Conservation (phyloP, 2,888 invertebrate genomes). For the Callimorpha dominula region DNA sequence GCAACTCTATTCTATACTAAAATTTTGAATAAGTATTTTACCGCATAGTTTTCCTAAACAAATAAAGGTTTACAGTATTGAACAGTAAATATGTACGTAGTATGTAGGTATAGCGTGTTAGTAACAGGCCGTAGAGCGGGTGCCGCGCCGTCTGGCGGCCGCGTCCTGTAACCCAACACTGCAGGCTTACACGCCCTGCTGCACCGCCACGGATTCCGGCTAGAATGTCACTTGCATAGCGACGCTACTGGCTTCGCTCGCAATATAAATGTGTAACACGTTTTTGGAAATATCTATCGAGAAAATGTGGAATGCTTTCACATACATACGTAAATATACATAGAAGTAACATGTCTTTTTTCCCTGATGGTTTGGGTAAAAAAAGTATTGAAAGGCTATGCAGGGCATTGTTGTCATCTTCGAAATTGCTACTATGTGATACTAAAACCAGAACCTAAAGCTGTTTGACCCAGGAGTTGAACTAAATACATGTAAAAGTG, state of each 20-base stretch:
- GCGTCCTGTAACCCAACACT: constrained; percentile 50
- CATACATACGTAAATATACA: not conserved
- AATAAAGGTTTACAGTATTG: not conserved
- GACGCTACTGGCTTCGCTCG: constrained; percentile 16
- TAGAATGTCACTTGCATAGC: constrained; percentile 46
- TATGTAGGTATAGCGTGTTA: constrained; percentile 1
- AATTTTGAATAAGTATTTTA: too few species aligned
- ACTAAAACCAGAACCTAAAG: too few species aligned
- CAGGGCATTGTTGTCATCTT: too few species aligned
- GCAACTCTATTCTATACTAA: too few species aligned
- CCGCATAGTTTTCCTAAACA: not conserved
- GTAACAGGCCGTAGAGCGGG: constrained; percentile 27
- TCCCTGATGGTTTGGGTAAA: too few species aligned
- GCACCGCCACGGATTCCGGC: constrained; percentile 60
- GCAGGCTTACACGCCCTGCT: constrained; percentile 57
- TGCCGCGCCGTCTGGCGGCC: constrained; percentile 52
- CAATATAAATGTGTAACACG: not conserved
- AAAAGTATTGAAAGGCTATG: not conserved
- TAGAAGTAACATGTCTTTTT: not conserved
- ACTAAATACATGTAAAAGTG: too few species aligned
- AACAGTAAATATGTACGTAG: not conserved
- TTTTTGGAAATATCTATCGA: not conserved
- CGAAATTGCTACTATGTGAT: too few species aligned
- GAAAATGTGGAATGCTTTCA: not conserved
- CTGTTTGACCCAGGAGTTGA: too few species aligned